phyloP scores from a whole-genome alignment of 1,140 invertebrate genomes.

The Harpegnathos saltator region DNA sequence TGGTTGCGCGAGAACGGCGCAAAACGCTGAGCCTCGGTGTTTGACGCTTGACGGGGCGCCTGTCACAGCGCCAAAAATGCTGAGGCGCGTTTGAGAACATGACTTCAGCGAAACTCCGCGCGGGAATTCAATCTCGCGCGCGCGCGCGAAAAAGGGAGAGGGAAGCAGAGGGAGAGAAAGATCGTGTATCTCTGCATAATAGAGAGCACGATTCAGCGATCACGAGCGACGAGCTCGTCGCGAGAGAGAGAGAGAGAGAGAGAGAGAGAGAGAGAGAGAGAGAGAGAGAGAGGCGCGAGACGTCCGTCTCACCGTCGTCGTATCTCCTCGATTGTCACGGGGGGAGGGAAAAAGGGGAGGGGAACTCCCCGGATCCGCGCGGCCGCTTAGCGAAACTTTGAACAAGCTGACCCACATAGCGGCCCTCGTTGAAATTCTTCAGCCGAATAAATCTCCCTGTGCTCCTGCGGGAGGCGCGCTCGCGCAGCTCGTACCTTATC shows the following conservation, averaged over 20 bases:
- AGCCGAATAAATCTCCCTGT: conserved; percentile 30
- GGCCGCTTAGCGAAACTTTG: not conserved
- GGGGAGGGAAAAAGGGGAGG: not conserved
- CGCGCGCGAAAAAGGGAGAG: not conserved
- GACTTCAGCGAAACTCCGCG: too few relatives aligned
- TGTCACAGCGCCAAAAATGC: too few relatives aligned
- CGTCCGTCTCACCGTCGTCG: not conserved
- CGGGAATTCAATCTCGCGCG: not conserved
- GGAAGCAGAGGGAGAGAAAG: not conserved
- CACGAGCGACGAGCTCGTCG: too few relatives aligned
- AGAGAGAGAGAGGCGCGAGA: too few relatives aligned
- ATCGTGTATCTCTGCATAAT: too few relatives aligned
- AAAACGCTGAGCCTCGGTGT: too few relatives aligned
- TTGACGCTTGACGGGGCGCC: too few relatives aligned
- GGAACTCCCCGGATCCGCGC: not conserved
- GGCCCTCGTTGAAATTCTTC: conserved; percentile 34
- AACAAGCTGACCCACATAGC: conserved; percentile 41
- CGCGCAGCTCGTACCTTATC: conserved; percentile 26
- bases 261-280: too few relatives aligned
- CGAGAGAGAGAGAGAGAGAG: too few relatives aligned
- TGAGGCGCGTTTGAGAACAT: too few relatives aligned
- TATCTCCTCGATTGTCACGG: not conserved
- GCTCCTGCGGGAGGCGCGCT: conserved; percentile 9
- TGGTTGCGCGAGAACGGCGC: too few relatives aligned
- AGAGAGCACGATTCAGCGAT: not conserved